Percentiles rank a stretch among this genome's conserved stretches.
These are phyloP conservation scores for Lepidurus apus DNA, from an alignment of 1,140 invertebrate genomes.

Conservation along the genomic window DNA sequence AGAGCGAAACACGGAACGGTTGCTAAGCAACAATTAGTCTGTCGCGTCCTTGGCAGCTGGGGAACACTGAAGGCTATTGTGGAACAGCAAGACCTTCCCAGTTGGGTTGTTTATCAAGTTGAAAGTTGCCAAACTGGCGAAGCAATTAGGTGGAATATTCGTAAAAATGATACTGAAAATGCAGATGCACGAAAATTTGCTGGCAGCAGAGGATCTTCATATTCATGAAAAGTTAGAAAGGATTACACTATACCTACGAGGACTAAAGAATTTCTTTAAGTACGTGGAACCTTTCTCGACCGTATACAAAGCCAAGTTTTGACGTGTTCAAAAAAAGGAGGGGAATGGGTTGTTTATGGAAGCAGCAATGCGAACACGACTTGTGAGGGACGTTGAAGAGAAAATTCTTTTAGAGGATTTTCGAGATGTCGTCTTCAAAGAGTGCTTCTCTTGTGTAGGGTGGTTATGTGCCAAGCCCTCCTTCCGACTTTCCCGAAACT, in stretches of 20 bases:
- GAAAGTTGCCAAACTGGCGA: not conserved
- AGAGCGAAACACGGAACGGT: not conserved
- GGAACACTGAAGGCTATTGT: constrained; percentile 4
- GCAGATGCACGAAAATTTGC: not conserved
- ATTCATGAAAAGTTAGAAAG: not conserved
- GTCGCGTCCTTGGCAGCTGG: constrained; percentile 5
- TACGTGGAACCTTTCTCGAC: too few species aligned
- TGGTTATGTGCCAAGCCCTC: not conserved
- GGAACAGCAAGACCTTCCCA: not conserved
- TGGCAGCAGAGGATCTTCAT: not conserved
- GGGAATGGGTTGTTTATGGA: too few species aligned
- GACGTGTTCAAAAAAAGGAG: too few species aligned
- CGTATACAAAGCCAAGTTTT: too few species aligned
- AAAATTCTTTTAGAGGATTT: not conserved
- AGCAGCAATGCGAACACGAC: not conserved
- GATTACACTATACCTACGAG: not conserved
- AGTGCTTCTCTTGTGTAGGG: not conserved
- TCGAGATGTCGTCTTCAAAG: constrained; percentile 10
- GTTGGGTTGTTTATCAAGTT: constrained; percentile 22
- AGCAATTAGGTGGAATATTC: not conserved
- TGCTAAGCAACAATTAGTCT: constrained; percentile 19
- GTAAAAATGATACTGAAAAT: not conserved
- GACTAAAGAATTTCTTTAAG: too few species aligned
- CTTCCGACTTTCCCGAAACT: not conserved
- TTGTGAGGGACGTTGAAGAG: not conserved